Evolutionary conservation across 2,113 vertebrate species (phyloP), one percentile per base, ranked within the genome.

Genomic region (Ailuropoda melanoleuca): DNA sequence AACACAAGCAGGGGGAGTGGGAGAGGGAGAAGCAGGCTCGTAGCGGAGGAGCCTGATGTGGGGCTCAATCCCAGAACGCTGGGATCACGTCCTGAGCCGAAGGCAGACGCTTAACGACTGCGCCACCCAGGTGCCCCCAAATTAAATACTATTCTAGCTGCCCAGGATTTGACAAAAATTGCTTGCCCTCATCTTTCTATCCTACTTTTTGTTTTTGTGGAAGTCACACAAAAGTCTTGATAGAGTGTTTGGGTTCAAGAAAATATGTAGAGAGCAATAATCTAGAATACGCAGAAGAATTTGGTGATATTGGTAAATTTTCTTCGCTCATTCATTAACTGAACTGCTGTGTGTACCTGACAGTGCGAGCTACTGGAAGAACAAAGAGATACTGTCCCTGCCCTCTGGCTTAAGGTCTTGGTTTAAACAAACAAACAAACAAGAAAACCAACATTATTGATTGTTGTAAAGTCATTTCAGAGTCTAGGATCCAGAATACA

Each of bases 261-360:
- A 93, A 58, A 87, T 50, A 66, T 64, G 3, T 87, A 90, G 34
- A 87, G 10, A 84, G 6, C 24, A 74, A 29, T 81, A 72, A 80
- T 94, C 56, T 60, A 84, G 34, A 94, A 82, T 31, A 39, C 17
- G 24, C 84, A 48, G 89, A 92, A 83, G 37, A 96, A 95, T 92
- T 90, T 88, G 21, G 31, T 60, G 39, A 17, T 95, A 83, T 26
- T 97, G 50, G 31, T 90, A 74, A 88, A 85, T 95, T 91, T 23
- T 85, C 70, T 95, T 95, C 53, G 56, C 46, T 96, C 68, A 91
- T 81, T 92, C 46, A 89, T 91, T 81, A 19, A 94, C 80, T 96
- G 15, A 90, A 93, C n/a, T 94, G 31, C 23, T 56, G 15, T 34
- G 1, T 85, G 17, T 75, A 75, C 48, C 70, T 97, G 34, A 88